Conservation (phyloP, 2,888 invertebrate species). For the Ormyrus nitidulus region DNA sequence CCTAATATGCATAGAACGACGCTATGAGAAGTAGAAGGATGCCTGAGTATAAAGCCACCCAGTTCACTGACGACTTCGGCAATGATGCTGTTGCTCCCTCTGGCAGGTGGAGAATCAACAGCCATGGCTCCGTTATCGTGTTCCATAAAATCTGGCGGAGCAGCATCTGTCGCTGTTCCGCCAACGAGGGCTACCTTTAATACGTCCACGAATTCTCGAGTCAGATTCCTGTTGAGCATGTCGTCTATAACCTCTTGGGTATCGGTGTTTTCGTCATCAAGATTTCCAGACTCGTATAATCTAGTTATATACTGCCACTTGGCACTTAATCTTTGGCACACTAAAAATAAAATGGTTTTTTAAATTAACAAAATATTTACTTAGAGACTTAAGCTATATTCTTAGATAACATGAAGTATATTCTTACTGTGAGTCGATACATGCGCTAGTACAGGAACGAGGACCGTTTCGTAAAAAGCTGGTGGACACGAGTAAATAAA, state of each 20-base stretch:
- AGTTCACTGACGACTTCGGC: slow-evolving; percentile 89
- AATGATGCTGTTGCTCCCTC: slow-evolving; percentile 73
- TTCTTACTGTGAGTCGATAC: slow-evolving; percentile 86
- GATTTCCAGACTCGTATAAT: slow-evolving; percentile 85
- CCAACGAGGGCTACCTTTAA: slow-evolving; percentile 87
- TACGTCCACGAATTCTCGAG: slow-evolving; percentile 92
- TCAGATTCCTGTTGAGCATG: slow-evolving; percentile 89
- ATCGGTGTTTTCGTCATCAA: slow-evolving; percentile 85
- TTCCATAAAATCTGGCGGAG: slow-evolving; percentile 79
- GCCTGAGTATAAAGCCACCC: slow-evolving; percentile 84
- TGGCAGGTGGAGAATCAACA: slow-evolving; percentile 78
- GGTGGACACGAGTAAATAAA: slow-evolving; percentile 91
- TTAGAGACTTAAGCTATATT: no score
- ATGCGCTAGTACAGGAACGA: slow-evolving; percentile 87
- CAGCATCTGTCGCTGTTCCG: slow-evolving; percentile 78
- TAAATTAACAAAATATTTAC: no score
- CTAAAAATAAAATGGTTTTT: slow-evolving; percentile 63
- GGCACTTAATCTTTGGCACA: slow-evolving; percentile 80
- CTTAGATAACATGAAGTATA: neutral
- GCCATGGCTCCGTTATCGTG: slow-evolving; percentile 84
- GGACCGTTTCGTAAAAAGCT: slow-evolving; percentile 84
- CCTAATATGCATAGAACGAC: slow-evolving; percentile 81
- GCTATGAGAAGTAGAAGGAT: slow-evolving; percentile 81
- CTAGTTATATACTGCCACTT: slow-evolving; percentile 89
- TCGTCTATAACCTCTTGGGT: slow-evolving; percentile 91